Conservation (phyloP, 2,888 invertebrate genomes). For the Athalia circularis region DNA sequence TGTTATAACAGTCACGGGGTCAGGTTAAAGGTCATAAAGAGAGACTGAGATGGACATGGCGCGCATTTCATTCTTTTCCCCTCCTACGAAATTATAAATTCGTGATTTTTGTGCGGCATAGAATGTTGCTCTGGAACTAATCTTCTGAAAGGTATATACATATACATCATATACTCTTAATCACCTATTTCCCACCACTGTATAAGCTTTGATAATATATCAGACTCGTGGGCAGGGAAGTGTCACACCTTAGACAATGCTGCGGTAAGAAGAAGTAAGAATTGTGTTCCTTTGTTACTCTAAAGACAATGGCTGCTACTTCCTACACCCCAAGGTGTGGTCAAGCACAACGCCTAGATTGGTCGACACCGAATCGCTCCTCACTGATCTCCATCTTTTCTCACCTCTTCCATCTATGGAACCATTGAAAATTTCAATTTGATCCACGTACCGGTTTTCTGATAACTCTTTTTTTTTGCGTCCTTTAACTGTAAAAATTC, state of each 20-base stretch:
- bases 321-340: conserved; percentile 43
- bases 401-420: neutral
- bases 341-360: conserved; percentile 31
- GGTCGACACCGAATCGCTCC: conserved; percentile 14
- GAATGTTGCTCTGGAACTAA: too few relatives aligned
- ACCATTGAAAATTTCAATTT: too few relatives aligned
- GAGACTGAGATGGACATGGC: neutral
- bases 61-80: neutral
- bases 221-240: conserved; percentile 26
- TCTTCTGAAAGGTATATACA: too few relatives aligned
- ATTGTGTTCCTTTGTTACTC: conserved; percentile 29
- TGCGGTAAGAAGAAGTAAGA: neutral
- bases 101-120: too few relatives aligned
- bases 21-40: neutral
- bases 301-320: conserved; percentile 40
- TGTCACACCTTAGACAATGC: conserved; percentile 40
- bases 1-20: conserved; percentile 23
- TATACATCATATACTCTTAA: too few relatives aligned
- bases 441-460: too few relatives aligned
- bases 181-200: neutral
- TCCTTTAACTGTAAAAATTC: too few relatives aligned
- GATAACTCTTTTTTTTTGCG: too few relatives aligned
- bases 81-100: too few relatives aligned
- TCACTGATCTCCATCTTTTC: conserved; percentile 29
- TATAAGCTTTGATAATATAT: conserved; percentile 16